Percentiles rank a stretch among this genome's conserved stretches.
Evolutionary conservation across 2,797 vertebrate species (phyloP).

Genomic region (Gymnopithys bicolor): DNA sequence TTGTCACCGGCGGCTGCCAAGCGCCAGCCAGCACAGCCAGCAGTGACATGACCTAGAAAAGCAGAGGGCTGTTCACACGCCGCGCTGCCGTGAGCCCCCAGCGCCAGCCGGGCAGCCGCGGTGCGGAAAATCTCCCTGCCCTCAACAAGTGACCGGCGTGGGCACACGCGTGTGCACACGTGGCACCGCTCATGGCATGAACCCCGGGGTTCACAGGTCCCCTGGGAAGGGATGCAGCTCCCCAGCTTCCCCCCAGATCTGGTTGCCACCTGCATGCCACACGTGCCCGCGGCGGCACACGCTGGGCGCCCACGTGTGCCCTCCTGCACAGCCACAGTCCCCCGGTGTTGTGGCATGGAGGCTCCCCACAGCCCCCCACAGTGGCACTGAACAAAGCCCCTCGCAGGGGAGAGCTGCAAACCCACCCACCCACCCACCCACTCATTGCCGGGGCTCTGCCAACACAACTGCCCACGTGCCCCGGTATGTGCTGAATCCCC

Average conservation of each 20-base stretch:
- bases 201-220: accelerated
- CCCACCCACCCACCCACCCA: background rate
- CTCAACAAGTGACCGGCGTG: constrained; percentile 38
- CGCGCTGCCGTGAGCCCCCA: background rate
- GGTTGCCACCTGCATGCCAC: background rate
- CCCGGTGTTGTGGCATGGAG: background rate
- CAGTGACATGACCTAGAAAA: constrained; percentile 56
- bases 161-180: background rate
- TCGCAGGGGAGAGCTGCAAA: background rate
- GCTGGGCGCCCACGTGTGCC: background rate
- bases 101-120: background rate
- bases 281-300: background rate
- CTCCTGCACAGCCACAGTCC: background rate
- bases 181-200: background rate
- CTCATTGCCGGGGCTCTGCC: background rate
- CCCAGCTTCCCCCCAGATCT: background rate
- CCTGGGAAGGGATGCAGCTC: background rate
- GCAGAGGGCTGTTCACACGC: background rate
- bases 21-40: background rate
- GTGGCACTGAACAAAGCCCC: background rate
- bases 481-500: background rate
- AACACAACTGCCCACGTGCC: background rate
- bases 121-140: background rate
- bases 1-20: background rate
- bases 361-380: background rate